Evolutionary conservation across 2,113 vertebrate genomes (phyloP).

Genomic region (Microtus montanus): DNA sequence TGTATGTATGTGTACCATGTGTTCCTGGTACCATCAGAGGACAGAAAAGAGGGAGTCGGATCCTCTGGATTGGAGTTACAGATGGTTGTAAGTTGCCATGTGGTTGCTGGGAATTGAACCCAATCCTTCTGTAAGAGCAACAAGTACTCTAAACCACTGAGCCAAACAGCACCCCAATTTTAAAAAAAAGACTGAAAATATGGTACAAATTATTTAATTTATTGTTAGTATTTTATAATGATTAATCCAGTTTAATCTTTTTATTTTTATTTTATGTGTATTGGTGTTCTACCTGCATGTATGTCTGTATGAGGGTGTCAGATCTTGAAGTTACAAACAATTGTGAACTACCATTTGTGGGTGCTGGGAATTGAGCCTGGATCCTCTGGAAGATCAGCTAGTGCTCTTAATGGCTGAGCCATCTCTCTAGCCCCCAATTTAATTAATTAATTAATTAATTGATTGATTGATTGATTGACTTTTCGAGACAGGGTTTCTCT

Average conservation of each 20-base stretch:
- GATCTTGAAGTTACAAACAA: too few relatives aligned
- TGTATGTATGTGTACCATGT: not conserved
- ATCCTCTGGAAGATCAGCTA: not conserved
- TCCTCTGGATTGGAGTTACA: not conserved
- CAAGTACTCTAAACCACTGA: not conserved
- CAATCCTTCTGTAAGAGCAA: not conserved
- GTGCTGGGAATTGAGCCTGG: too few relatives aligned
- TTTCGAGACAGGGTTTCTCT: too few relatives aligned
- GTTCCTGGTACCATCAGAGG: not conserved
- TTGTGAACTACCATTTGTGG: too few relatives aligned
- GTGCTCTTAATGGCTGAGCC: not conserved
- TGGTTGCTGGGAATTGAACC: not conserved
- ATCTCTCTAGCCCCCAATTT: too few relatives aligned
- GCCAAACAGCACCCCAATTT: not conserved
- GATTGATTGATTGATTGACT: too few relatives aligned
- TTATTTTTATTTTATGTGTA: too few relatives aligned
- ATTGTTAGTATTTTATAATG: slow-evolving; percentile 35
- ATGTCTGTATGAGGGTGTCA: too few relatives aligned
- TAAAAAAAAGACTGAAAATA: not conserved
- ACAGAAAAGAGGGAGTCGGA: not conserved
- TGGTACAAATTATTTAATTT: not conserved
- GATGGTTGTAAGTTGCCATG: not conserved
- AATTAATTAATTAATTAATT: too few relatives aligned
- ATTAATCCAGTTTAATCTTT: not conserved
- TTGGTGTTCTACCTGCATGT: too few relatives aligned